Evolutionary conservation across 2,113 vertebrate genomes (phyloP).

Genomic region (Campylomormyrus numenius): DNA sequence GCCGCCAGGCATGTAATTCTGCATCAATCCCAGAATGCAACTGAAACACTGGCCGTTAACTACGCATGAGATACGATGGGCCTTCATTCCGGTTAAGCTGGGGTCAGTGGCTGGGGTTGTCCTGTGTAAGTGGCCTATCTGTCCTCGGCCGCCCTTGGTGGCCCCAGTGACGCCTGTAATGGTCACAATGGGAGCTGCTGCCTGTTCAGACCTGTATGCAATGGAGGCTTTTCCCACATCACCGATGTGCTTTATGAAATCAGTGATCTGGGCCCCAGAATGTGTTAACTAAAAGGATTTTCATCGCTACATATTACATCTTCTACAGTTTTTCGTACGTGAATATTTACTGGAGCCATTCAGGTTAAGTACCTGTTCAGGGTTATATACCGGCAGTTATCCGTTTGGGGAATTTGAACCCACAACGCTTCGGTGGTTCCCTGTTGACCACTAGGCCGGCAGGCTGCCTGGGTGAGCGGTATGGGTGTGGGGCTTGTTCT

Average conservation of each 20-base stretch:
- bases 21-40: not conserved
- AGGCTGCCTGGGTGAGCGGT: not conserved
- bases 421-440: not conserved
- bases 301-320: not conserved
- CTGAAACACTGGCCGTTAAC: not conserved
- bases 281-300: not conserved
- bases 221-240: not conserved
- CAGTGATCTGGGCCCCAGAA: not conserved
- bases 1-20: not conserved
- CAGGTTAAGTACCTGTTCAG: not conserved
- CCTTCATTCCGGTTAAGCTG: not conserved
- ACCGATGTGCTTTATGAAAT: not conserved
- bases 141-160: not conserved
- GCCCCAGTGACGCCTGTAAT: not conserved
- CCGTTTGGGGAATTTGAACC: not conserved
- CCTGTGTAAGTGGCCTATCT: not conserved
- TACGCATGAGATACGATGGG: not conserved
- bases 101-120: not conserved
- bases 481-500: not conserved
- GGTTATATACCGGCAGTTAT: not conserved
- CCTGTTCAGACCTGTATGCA: not conserved
- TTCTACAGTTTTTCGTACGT: not conserved
- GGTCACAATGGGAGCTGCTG: not conserved
- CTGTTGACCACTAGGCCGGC: not conserved
- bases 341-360: not conserved